Base-by-base conservation (phyloP, 2,888 invertebrate species). In the Drosophila greeni region DNA sequence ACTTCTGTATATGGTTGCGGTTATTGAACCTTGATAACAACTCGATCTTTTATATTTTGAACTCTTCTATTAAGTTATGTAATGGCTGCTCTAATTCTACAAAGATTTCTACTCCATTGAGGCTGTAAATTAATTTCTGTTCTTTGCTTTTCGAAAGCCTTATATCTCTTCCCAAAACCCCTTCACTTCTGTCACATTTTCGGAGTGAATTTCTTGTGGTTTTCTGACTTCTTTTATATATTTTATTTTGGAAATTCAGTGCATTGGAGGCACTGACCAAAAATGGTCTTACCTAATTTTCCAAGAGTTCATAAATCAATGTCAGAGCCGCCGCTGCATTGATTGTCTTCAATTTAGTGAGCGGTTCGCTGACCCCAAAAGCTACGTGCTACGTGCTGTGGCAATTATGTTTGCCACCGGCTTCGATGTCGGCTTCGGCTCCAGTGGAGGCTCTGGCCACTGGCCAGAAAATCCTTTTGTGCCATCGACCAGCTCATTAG, bases 201-300 rank as follows among this genome's bases (percentile, higher is more conserved):
- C n/a, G 24, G 31, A 24, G 24, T 34, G 31, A 11, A 36, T 36
- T 54, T 62, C 29, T 61, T 70, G 49, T 67, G 57, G 47, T 26
- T 37, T 57, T 26, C 11, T n/a, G 31, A 14, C 49, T 40, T 33
- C 9, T 29, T 14, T 40, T 60, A 18, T 61, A 23, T 29, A 39
- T 20, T 62, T 29, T 29, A n/a, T 36, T 65, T 49, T 39, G 53
- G 49, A 70, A 71, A 59, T 62, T 52, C 52, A 56, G 62, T 52
- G 60, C 58, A 58, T 61, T 61, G 47, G 45, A 43, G 45, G 29
- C 75, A 66, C 57, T 85, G 74, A 59, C 85, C 84, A 79, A 86
- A 86, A 85, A 86, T 83, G 87, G 85, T 80, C 74, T 77, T 84
- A 82, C 86, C 86, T 87, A 86, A 87, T 86, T 86, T 87, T 81